Base-by-base conservation (phyloP, 2,113 vertebrate genomes). In the Pterocles orientalis region DNA sequence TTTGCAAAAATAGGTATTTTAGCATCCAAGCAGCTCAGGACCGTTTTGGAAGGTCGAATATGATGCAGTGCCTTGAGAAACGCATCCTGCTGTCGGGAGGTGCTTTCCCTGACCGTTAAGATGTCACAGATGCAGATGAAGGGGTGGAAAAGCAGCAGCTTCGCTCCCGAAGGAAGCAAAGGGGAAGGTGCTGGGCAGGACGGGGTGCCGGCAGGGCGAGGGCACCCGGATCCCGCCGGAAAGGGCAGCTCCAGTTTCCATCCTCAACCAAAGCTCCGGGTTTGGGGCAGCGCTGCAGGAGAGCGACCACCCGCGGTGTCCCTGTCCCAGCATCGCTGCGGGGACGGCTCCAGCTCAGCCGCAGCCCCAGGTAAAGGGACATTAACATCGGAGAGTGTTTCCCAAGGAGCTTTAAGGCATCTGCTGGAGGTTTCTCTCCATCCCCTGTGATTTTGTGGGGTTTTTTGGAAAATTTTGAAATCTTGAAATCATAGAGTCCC, bases 201-300 rank as follows among this genome's bases (percentile, higher is more conserved):
- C 51, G 53, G 13, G 41, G 41, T 41, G 41, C 41, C 36, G 10
- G 66, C n/a, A 18, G 54, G 90, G 82, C 1, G 53, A 78, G 58
- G 77, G 78, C 81, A 73, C 90, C 95, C 18, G 72, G 71, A 86
- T 82, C 92, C 86, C 62, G 78, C 60, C 24, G 54, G 94, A 81
- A 92, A 71, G 69, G 62, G 95, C 87, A 94, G 95, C 97, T 92
- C 94, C 96, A 97, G 97, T 95, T 98, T 95, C 97, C 48, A 76
- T 0, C 80, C 81, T 11, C 81, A 47, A 11, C 9, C 77, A 61
- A 82, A 89, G 57, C 33, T 62, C 70, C 5, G 41, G 41, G 54
- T 21, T 45, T 26, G 50, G 66, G 86, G 69, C 41, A 13, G 69
- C 0, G 6, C 48, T 7, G 45, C 20, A 34, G 89, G 56, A 23